Evolutionary conservation across 2,888 invertebrate species (phyloP), one percentile per base, ranked within the genome.

Genomic region (Cephalotes varians): DNA sequence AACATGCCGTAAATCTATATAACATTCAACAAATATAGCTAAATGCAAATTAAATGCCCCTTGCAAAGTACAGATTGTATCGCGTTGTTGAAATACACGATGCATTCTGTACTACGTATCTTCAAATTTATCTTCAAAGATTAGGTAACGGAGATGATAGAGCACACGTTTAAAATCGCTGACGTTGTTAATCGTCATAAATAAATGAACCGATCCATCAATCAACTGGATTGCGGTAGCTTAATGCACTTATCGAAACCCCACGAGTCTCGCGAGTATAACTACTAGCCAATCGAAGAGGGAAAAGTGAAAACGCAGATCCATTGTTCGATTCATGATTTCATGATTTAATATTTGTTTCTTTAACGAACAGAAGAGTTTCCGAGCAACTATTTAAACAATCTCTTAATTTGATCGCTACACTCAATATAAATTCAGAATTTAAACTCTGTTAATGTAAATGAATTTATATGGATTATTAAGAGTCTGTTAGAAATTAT

Each of bases 221-320:
- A 73, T 82, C 76, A 81, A 21, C 21, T 58, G 80, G 60, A 64
- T 81, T 74, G 71, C 51, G 21, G 65, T 76, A 85, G 83, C 87
- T 87, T 85, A 81, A 88, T 86, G 85, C 86, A 74, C 81, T 84
- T 84, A 76, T 65, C 77, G 54, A n/a, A 77, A 49, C 40, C 65
- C 31, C 65, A n/a, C 54, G 56, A 76, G 34, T 65, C 54, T 76
- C 69, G 65, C 72, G 58, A 82, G 62, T 37, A 65, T 37, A 84
- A 67, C 67, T 56, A 21, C 67, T 69, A 69, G 44, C 67, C 25
- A 18, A 77, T 31, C 28, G 25, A 69, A 10, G 12, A 56, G 44
- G 9, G 56, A 69, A 77, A 69, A 56, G 21, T 21, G 44, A 58
- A 56, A 56, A 67, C 44, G 25, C 31, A 28, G 37, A 79, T 69